These are phyloP conservation scores for Scaptomyza hsui DNA, from an alignment of 1,140 invertebrate genomes.

Conservation along the genomic window DNA sequence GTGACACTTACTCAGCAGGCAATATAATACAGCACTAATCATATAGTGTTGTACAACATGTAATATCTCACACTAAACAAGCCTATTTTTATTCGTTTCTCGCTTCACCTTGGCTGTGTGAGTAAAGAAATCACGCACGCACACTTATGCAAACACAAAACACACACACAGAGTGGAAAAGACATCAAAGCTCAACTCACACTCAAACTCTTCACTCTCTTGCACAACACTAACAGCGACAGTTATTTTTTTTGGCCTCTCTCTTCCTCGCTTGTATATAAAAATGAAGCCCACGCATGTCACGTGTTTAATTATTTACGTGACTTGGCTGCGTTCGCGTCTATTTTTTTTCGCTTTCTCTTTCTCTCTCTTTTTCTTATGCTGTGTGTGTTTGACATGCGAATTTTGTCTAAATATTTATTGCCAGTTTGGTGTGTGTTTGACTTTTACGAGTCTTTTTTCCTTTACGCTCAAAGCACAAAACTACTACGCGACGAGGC, in stretches of 20 bases:
- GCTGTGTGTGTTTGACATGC: constrained; percentile 47
- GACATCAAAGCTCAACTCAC: constrained; percentile 13
- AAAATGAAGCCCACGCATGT: constrained; percentile 55
- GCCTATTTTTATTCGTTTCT: constrained; percentile 10
- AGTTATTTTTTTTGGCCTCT: not conserved
- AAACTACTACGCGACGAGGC: constrained; percentile 33
- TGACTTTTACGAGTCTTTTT: constrained; percentile 43
- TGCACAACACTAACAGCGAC: constrained; percentile 6
- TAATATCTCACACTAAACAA: not conserved
- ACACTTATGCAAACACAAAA: constrained; percentile 16
- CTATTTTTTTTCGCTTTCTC: not conserved
- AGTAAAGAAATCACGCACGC: constrained; percentile 22
- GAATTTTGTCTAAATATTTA: constrained; percentile 55
- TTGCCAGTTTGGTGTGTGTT: constrained; percentile 38
- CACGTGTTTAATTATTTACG: constrained; percentile 73
- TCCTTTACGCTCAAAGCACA: constrained; percentile 2
- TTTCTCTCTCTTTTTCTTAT: not conserved
- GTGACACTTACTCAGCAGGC: not conserved
- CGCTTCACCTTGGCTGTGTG: constrained; percentile 1
- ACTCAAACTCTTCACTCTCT: not conserved
- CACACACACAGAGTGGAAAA: not conserved
- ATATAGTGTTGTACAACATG: not conserved
- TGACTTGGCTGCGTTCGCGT: constrained; percentile 56
- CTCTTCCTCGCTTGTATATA: constrained; percentile 3
- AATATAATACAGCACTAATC: not conserved